Evolutionary conservation across 2,888 invertebrate species (phyloP).

Genomic region (Chaetoderma sp.): DNA sequence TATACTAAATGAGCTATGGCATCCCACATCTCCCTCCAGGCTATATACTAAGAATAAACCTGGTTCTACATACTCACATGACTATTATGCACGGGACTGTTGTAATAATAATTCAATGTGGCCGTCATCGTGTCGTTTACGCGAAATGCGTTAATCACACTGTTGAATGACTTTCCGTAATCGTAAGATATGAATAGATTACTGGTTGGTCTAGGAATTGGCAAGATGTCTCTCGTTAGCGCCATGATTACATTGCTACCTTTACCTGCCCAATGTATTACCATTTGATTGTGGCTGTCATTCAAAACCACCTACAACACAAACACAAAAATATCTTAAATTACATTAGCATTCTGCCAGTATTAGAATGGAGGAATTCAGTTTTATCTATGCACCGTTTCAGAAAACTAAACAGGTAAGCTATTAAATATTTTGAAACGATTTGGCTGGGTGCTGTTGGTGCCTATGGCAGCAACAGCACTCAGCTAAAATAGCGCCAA

Average conservation of each 20-base stretch:
- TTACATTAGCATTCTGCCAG: too few relatives aligned
- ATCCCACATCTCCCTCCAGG: too few relatives aligned
- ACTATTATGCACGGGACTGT: constrained; percentile 83
- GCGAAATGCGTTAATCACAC: constrained; percentile 79
- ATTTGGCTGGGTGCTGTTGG: too few relatives aligned
- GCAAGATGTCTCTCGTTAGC: constrained; percentile 78
- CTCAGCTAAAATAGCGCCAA: too few relatives aligned
- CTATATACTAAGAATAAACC: neutral
- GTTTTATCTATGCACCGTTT: too few relatives aligned
- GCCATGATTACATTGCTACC: constrained; percentile 89
- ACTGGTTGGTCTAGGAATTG: constrained; percentile 73
- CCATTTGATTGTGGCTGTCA: constrained; percentile 88
- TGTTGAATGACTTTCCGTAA: constrained; percentile 84
- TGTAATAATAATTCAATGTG: constrained; percentile 85
- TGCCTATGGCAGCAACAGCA: too few relatives aligned
- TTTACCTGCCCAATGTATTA: constrained; percentile 94
- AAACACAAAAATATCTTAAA: constrained; percentile 16
- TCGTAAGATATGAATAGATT: constrained; percentile 88
- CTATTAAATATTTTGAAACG: too few relatives aligned
- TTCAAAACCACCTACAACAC: constrained; percentile 80
- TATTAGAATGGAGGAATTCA: too few relatives aligned
- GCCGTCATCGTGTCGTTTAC: constrained; percentile 76
- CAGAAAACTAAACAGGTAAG: too few relatives aligned
- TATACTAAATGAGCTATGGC: too few relatives aligned
- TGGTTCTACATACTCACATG: constrained; percentile 78